These are phyloP conservation scores for Rhagoletis pomonella DNA, from an alignment of 1,140 invertebrate species.

Conservation along the genomic window DNA sequence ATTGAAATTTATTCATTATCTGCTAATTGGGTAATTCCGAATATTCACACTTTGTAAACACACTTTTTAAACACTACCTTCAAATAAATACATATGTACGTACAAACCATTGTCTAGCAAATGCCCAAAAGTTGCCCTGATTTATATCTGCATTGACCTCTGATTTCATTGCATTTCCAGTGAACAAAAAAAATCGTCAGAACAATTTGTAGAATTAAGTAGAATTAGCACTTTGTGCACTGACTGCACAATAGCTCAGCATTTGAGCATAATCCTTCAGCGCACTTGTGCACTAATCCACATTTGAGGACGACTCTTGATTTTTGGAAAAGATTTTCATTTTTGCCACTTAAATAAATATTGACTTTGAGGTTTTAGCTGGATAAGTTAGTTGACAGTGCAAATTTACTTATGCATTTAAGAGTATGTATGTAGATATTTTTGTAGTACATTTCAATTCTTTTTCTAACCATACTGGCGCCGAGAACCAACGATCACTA, in stretches of 20 bases:
- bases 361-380: no score
- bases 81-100: no score
- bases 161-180: conserved; percentile 16
- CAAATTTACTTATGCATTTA: no score
- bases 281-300: conserved; percentile 28
- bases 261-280: not conserved
- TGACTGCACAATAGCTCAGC: not conserved
- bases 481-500: no score
- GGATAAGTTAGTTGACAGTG: no score
- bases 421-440: no score
- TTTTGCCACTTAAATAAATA: conserved; percentile 45
- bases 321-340: conserved; percentile 49
- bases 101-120: not conserved
- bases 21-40: conserved; percentile 37
- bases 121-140: not conserved
- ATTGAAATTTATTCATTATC: conserved; percentile 38
- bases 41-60: no score
- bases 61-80: not conserved
- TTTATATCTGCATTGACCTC: conserved; percentile 41
- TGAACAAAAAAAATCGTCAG: conserved; percentile 2
- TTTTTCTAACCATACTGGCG: no score
- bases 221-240: conserved; percentile 28
- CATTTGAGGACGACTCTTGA: conserved; percentile 29
- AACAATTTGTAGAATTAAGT: conserved; percentile 15
- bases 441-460: no score